Base-by-base conservation (phyloP, 2,113 vertebrate species). In the Sinocyclocheilus rhinocerous region DNA sequence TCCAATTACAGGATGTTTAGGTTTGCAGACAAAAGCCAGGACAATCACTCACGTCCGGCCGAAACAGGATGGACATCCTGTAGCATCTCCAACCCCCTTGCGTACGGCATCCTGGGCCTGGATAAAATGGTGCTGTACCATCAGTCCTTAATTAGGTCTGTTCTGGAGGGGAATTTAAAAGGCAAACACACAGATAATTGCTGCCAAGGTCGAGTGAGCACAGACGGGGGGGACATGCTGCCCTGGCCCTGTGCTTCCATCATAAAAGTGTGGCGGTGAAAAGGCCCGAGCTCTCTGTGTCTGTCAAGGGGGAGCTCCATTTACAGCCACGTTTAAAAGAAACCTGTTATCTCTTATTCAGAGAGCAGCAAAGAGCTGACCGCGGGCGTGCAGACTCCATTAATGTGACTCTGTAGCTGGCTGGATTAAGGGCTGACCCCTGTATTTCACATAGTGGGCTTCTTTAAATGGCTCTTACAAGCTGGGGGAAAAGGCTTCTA, bases 121-220 rank as follows among this genome's bases (percentile, higher is more conserved):
- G 4, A 20, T 69, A 12, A 55, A 52, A 48, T 42, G 80, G 6
- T 65, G 39, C 70, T 76, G 50, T 20, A 52, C 67, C 81, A 72
- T 77, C 52, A 20, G 81, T 78, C 20, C 83, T 82, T 87, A 87
- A 90, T 59, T 75, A 90, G 78, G 8, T 39, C 76, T 79, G 33
- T 83, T 83, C 73, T 83, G 48, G 78, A 75, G 55, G 48, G 73
- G 55, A 88, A 76, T 86, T 86, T 78, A 85, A 87, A 87, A 87
- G 82, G 78, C 83, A 87, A 90, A 88, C 77, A 86, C 69, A 78
- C 18, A 88, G 63, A 88, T 88, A 88, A 87, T 76, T 86, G 85
- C 65, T 65, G 85, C 55, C 84, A 88, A 88, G 82, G 83, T 80
- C 76, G 83, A 90, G 75, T 55, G 50, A 90, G 79, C 83, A 85